phyloP scores from a whole-genome alignment of 2,888 invertebrate genomes.

The Drosophila subquinaria region DNA sequence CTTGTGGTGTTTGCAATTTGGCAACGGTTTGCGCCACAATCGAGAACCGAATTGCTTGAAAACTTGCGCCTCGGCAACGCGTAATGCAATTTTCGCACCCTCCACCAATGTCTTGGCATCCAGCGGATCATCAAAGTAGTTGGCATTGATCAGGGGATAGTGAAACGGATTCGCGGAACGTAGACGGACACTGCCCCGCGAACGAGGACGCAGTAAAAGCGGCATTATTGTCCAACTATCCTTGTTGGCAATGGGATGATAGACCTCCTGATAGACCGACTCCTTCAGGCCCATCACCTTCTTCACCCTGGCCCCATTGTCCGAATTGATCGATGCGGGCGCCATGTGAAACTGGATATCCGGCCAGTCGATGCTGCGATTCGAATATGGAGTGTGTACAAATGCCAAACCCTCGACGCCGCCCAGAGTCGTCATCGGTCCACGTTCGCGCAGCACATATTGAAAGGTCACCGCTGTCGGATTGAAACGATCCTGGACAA shows the following conservation, averaged over 20 bases:
- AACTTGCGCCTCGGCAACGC: constrained; percentile 90
- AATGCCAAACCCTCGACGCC: constrained; percentile 96
- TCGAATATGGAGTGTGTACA: constrained; percentile 93
- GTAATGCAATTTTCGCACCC: constrained; percentile 91
- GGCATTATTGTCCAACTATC: constrained; percentile 93
- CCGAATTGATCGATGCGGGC: constrained; percentile 94
- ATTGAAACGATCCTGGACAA: constrained; percentile 92
- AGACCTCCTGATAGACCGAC: constrained; percentile 92
- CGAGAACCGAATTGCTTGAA: constrained; percentile 93
- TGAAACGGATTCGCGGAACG: constrained; percentile 93
- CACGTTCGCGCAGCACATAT: constrained; percentile 91
- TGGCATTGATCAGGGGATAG: constrained; percentile 95
- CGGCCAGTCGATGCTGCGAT: constrained; percentile 91
- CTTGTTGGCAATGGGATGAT: constrained; percentile 91
- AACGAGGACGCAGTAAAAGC: constrained; percentile 91
- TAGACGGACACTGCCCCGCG: constrained; percentile 91
- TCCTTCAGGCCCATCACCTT: constrained; percentile 93
- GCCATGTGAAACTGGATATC: constrained; percentile 97
- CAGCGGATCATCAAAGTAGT: constrained; percentile 93
- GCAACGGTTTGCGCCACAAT: constrained; percentile 91
- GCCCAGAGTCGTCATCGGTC: constrained; percentile 94
- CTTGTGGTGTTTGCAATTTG: constrained; percentile 90
- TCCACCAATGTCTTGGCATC: constrained; percentile 94
- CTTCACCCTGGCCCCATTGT: constrained; percentile 90
- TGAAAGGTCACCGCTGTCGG: constrained; percentile 92